Evolutionary conservation across 2,797 vertebrate species (phyloP).

Genomic region (Heterohyrax brucei): DNA sequence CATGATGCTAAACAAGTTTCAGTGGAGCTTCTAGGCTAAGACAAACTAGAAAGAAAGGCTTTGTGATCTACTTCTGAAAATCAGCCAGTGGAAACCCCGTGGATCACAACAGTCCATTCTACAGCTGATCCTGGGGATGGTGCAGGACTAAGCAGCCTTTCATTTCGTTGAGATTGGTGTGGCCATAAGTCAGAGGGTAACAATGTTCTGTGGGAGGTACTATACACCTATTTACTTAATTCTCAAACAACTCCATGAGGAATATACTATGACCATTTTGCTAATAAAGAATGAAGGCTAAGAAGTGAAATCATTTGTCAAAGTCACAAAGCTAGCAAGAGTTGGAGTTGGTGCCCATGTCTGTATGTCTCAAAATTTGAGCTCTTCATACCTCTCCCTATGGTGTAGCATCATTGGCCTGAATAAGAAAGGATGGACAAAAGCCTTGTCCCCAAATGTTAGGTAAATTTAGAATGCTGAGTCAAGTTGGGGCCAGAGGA

Average conservation of each 20-base stretch:
- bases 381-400: background rate
- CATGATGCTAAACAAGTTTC: background rate
- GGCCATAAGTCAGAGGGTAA: background rate
- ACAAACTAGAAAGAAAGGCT: background rate
- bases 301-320: slow-evolving; percentile 22
- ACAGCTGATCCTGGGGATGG: background rate
- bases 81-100: background rate
- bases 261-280: background rate
- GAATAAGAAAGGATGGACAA: slow-evolving; percentile 68
- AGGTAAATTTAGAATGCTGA: slow-evolving; percentile 74
- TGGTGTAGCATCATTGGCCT: slow-evolving; percentile 16
- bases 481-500: slow-evolving; percentile 64
- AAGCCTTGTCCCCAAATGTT: slow-evolving; percentile 64
- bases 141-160: background rate
- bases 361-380: background rate
- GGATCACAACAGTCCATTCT: background rate
- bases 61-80: background rate
- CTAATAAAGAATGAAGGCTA: background rate
- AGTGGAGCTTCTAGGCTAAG: background rate
- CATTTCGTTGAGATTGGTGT: no score
- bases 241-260: background rate
- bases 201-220: background rate
- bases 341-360: background rate
- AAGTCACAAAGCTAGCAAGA: slow-evolving; percentile 8
- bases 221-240: background rate